phyloP scores from a whole-genome alignment of 1,140 invertebrate genomes.

The Drosophila rufa region DNA sequence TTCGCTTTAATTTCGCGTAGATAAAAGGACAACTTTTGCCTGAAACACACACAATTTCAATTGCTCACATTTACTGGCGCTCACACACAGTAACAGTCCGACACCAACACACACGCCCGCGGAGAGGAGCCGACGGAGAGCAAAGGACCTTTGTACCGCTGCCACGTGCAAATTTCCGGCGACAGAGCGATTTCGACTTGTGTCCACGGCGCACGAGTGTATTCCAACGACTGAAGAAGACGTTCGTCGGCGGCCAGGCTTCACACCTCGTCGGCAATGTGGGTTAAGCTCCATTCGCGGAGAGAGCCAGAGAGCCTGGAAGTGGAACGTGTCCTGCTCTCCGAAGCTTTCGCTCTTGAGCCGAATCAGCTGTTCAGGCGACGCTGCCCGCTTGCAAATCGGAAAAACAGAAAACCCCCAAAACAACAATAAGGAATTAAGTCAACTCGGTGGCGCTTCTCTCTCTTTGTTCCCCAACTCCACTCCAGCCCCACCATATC shows the following conservation, averaged over 20 bases:
- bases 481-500: background rate
- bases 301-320: conserved; percentile 38
- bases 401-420: conserved; percentile 7
- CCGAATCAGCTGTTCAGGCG: conserved; percentile 57
- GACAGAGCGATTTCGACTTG: conserved; percentile 39
- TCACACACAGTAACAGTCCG: conserved; percentile 13
- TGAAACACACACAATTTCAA: conserved; percentile 56
- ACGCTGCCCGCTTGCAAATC: background rate
- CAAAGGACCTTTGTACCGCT: conserved; percentile 26
- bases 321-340: conserved; percentile 63
- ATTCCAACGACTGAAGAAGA: conserved; percentile 78
- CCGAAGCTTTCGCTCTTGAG: conserved; percentile 38
- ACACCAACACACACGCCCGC: conserved; percentile 12
- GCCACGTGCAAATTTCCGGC: conserved; percentile 58
- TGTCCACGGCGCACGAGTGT: conserved; percentile 80
- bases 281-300: conserved; percentile 60
- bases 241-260: conserved; percentile 47
- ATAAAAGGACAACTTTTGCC: conserved; percentile 46
- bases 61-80: conserved; percentile 47
- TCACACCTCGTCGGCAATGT: conserved; percentile 53
- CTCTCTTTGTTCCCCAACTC: conserved; percentile 24
- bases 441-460: conserved; percentile 44
- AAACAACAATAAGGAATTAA: conserved; percentile 55
- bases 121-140: conserved; percentile 8
- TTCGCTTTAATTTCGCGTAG: conserved; percentile 46